Evolutionary conservation across 1,140 invertebrate species (phyloP), one percentile per base, ranked within the genome.

Genomic region (Drosophila leontia): DNA sequence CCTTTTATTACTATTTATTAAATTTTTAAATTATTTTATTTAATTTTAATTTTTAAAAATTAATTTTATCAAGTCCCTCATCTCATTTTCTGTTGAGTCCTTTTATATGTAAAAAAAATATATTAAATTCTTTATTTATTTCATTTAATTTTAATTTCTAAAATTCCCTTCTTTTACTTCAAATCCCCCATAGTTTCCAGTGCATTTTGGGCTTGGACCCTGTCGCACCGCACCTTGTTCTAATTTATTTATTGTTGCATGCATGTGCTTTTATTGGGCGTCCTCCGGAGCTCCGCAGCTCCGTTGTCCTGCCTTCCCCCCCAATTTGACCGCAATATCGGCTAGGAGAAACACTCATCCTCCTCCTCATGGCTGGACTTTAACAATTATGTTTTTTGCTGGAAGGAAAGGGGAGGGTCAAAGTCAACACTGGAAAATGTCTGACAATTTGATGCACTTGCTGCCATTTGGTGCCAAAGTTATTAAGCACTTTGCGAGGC

Each of bases 211-310:
- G 44, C 44, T 50, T 41, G 44, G 32, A 9, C 17, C 26, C 35
- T 45, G 23, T 35, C 19, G 13, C 37, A 75, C 78, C 77, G 84
- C 84, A 87, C 80, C 84, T 87, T 87, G 80, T 75, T 84, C 84
- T 87, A 87, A 87, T 88, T 87, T 87, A 87, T 87, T 87, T 87
- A 87, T 87, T 87, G 80, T 77, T 77, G 68, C 71, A 64, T 77
- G 79, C 83, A 87, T 86, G 84, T 87, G 63, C 81, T 80, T 88
- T 88, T 83, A 83, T 87, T 83, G 84, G 70, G 60, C 81, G 83
- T 45, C 23, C 58, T 34, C 19, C 13, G 15, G 11, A 7, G 39
- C n/a, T 29, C 12, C 15, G 26, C 6, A 29, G 12, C 37, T 9
- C n/a, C 23, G 5, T 29, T 29, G 26, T 29, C 6, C 26, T 29